Conservation (phyloP, 2,888 invertebrate genomes). For the Zygothrica quintamaculata region DNA sequence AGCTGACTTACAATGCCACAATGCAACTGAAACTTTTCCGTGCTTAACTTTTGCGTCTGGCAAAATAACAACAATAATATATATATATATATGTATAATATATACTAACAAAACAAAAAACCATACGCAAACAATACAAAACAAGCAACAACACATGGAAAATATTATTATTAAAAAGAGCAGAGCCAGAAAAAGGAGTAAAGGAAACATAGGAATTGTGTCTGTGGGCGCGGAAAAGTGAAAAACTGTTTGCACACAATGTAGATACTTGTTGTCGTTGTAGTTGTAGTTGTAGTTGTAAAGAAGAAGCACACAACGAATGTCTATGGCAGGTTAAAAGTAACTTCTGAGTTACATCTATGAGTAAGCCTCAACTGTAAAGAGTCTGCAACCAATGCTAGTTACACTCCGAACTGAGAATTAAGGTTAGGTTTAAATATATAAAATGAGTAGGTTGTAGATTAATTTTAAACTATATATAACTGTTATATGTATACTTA, state of each 20-base stretch:
- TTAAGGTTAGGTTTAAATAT: too few relatives aligned
- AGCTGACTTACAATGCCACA: slow-evolving; percentile 49
- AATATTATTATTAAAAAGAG: slow-evolving; percentile 56
- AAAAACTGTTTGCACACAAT: slow-evolving; percentile 9
- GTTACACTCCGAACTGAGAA: too few relatives aligned
- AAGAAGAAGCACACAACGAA: too few relatives aligned
- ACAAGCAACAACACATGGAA: slow-evolving; percentile 23
- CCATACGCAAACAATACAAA: slow-evolving; percentile 50
- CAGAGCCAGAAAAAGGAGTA: slow-evolving; percentile 1
- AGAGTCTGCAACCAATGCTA: too few relatives aligned
- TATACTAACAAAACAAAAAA: slow-evolving; percentile 5
- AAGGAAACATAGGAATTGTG: slow-evolving; percentile 31
- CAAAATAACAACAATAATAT: slow-evolving; percentile 29
- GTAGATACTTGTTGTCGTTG: neutral
- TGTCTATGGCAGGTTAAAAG: too few relatives aligned
- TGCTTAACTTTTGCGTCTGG: slow-evolving; percentile 34
- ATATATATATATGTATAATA: neutral
- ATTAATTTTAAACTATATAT: too few relatives aligned
- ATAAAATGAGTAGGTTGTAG: too few relatives aligned
- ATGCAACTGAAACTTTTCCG: slow-evolving; percentile 58
- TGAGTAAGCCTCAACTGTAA: too few relatives aligned
- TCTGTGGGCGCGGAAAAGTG: slow-evolving; percentile 32
- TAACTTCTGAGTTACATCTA: too few relatives aligned
- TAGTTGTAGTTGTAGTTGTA: too few relatives aligned
- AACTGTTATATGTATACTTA: too few relatives aligned